Evolutionary conservation across 2,113 vertebrate species (phyloP).

Genomic region (Heterotis niloticus): DNA sequence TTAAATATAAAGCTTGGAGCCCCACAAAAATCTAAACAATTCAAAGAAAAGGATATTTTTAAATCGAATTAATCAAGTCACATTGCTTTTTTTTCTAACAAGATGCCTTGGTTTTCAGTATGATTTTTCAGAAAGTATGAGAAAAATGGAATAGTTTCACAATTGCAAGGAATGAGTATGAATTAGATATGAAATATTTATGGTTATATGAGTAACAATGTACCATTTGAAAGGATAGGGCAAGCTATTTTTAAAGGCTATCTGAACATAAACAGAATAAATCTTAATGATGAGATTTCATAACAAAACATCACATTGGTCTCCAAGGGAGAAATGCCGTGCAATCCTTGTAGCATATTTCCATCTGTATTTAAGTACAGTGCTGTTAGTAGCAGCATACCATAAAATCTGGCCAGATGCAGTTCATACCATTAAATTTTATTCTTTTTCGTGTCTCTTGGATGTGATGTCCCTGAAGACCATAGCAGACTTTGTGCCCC

Average conservation of each 20-base stretch:
- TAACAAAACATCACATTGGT: not conserved
- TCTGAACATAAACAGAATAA: not conserved
- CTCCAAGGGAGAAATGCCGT: not conserved
- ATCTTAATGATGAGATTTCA: not conserved
- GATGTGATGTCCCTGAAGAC: no score
- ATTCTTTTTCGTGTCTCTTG: not conserved
- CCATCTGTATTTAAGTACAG: not conserved
- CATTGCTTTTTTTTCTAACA: no score
- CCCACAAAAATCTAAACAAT: no score
- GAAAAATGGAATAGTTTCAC: no score
- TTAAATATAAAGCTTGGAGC: no score
- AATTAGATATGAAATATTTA: not conserved
- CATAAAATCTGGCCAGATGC: constrained; percentile 1
- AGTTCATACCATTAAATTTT: not conserved
- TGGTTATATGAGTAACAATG: not conserved
- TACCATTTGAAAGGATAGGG: not conserved
- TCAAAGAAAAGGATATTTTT: no score
- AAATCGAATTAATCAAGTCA: no score
- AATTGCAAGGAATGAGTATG: no score
- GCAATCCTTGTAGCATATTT: not conserved
- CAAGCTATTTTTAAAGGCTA: not conserved
- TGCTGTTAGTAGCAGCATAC: not conserved
- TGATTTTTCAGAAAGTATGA: no score
- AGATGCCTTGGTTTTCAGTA: no score
- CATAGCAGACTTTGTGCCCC: not conserved